A percentile compares a stretch with the other conserved stretches of the same genome.
phyloP scores from a whole-genome alignment of 2,797 vertebrate species.

The Galagoides demidoff region DNA sequence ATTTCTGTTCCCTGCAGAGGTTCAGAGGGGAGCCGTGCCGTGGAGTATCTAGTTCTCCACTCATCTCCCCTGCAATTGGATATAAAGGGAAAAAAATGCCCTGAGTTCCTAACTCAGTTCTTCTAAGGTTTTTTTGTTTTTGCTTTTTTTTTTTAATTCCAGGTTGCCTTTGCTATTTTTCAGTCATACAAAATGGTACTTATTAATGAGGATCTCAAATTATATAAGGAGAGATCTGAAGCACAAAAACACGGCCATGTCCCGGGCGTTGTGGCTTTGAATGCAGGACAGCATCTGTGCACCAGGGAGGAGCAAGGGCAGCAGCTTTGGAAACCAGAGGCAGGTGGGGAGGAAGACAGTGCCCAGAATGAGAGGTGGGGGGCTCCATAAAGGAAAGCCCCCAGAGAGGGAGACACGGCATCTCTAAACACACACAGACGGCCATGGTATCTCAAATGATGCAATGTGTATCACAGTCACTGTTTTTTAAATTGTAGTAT shows the following conservation, averaged over 20 bases:
- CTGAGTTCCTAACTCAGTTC: conserved; percentile 66
- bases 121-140: conserved; percentile 20
- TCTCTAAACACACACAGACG: conserved; percentile 59
- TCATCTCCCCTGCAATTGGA: conserved; percentile 53
- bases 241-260: conserved; percentile 74
- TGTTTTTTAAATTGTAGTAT: conserved; percentile 46
- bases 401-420: conserved; percentile 73
- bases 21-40: neutral
- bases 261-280: conserved; percentile 77
- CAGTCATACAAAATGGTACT: conserved; percentile 80
- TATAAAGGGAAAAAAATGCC: conserved; percentile 70
- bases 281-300: conserved; percentile 73
- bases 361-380: conserved; percentile 55
- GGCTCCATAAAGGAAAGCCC: conserved; percentile 34
- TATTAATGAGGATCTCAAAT: conserved; percentile 83
- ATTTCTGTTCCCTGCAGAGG: neutral
- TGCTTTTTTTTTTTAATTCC: neutral
- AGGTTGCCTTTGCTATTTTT: conserved; percentile 73
- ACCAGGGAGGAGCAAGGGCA: conserved; percentile 60
- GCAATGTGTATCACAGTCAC: conserved; percentile 9
- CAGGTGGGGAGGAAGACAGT: conserved; percentile 69
- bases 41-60: neutral
- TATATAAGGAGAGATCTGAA: conserved; percentile 78
- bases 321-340: conserved; percentile 78
- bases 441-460: conserved; percentile 18